Percentiles rank a stretch among this genome's conserved stretches.
Conservation (phyloP, 2,113 vertebrate species). For the Podilymbus podiceps region DNA sequence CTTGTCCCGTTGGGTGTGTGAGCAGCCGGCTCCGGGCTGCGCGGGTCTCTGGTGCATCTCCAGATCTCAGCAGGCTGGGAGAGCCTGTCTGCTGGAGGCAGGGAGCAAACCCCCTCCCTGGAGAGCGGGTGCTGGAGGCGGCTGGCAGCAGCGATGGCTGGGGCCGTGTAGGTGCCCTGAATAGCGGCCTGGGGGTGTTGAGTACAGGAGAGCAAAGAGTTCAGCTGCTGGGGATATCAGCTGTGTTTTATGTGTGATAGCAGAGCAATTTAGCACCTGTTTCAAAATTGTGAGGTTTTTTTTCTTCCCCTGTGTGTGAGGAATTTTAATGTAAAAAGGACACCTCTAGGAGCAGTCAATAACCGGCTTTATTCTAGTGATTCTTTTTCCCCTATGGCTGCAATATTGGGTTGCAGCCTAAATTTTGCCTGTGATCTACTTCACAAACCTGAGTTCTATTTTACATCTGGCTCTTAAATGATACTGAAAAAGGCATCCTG, state of each 20-base stretch:
- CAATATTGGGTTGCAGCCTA: background rate
- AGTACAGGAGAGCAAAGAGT: background rate
- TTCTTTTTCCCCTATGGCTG: background rate
- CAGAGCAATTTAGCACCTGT: background rate
- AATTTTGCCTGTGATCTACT: background rate
- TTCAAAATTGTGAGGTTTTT: background rate
- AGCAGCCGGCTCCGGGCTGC: background rate
- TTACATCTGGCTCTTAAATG: background rate
- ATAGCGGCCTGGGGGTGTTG: background rate
- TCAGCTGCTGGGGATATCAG: background rate
- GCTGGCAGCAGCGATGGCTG: background rate
- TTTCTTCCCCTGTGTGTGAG: background rate
- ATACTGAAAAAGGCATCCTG: background rate
- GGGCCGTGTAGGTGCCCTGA: background rate
- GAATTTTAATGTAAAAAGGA: background rate
- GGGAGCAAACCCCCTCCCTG: background rate
- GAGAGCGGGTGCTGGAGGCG: accelerated
- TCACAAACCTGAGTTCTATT: background rate
- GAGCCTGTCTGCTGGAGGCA: background rate
- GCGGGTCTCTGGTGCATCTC: background rate
- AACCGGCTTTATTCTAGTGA: background rate
- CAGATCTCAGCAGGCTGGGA: background rate
- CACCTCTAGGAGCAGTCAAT: background rate
- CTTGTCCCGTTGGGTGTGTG: accelerated
- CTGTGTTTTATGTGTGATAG: background rate